phyloP scores from a whole-genome alignment of 2,888 invertebrate genomes.

The Eristalis intricaria region DNA sequence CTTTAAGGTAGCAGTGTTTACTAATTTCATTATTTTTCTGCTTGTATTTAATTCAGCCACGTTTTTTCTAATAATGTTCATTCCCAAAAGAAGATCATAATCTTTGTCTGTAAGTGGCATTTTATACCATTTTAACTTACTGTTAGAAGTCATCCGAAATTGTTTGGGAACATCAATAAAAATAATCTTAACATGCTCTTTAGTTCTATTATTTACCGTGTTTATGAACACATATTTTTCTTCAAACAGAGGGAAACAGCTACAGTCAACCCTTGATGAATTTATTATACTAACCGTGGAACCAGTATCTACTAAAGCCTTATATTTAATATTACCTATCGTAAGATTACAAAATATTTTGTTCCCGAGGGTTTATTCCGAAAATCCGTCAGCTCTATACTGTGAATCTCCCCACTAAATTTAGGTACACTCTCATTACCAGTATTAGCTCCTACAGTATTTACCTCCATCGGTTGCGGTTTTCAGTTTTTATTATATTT shows the following conservation, averaged over 20 bases:
- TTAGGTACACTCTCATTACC: neutral
- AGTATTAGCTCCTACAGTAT: neutral
- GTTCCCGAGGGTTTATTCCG: neutral
- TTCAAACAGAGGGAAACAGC: no score
- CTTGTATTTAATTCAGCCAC: no score
- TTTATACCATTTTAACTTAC: conserved; percentile 14
- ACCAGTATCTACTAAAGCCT: no score
- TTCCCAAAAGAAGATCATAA: conserved; percentile 9
- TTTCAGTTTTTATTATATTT: no score
- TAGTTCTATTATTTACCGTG: conserved; percentile 18
- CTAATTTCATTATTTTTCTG: no score
- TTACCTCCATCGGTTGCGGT: neutral
- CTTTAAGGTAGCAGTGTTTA: no score
- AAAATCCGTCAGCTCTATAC: neutral
- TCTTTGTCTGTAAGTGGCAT: neutral
- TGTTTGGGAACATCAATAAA: conserved; percentile 14
- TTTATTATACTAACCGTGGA: neutral
- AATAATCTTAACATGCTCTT: conserved; percentile 16
- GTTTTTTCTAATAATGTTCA: no score
- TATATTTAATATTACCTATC: neutral
- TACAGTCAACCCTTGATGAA: neutral
- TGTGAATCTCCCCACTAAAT: neutral
- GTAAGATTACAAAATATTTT: conserved; percentile 2
- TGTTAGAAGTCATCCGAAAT: conserved; percentile 14
- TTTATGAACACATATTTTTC: no score